Percentiles rank a stretch among this genome's conserved stretches.
phyloP scores from a whole-genome alignment of 1,140 invertebrate species.

The Catajapyx aquilonaris region DNA sequence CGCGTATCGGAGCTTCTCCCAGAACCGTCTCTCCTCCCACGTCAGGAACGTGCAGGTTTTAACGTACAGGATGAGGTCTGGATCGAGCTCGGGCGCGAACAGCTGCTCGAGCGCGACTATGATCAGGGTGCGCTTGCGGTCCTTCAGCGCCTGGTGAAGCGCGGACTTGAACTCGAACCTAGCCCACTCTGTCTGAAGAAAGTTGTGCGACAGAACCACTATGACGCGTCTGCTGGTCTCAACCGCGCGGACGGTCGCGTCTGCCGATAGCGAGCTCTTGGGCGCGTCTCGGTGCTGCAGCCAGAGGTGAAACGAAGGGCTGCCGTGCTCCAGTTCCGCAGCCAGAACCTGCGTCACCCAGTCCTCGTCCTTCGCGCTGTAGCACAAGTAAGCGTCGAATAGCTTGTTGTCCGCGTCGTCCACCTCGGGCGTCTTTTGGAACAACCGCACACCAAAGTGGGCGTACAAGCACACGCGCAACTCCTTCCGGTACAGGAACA shows the following conservation, averaged over 20 bases:
- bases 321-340: slow-evolving; percentile 57
- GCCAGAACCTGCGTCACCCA: slow-evolving; percentile 66
- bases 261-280: slow-evolving; percentile 58
- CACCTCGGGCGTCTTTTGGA: slow-evolving; percentile 28
- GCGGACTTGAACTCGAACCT: slow-evolving; percentile 82
- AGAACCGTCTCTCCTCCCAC: slow-evolving; percentile 77
- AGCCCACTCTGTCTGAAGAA: slow-evolving; percentile 84
- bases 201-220: slow-evolving; percentile 79
- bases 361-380: slow-evolving; percentile 79
- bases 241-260: slow-evolving; percentile 76
- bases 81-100: slow-evolving; percentile 46
- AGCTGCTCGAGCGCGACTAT: slow-evolving; percentile 64
- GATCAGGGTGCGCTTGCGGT: slow-evolving; percentile 59
- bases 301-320: slow-evolving; percentile 52
- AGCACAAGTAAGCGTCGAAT: slow-evolving; percentile 82
- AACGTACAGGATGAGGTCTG: slow-evolving; percentile 66
- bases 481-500: slow-evolving; percentile 62
- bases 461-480: slow-evolving; percentile 70
- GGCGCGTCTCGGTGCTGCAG: slow-evolving; percentile 78
- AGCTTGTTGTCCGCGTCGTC: slow-evolving; percentile 56
- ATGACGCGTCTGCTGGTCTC: slow-evolving; percentile 73
- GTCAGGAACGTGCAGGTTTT: slow-evolving; percentile 56
- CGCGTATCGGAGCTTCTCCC: slow-evolving; percentile 72
- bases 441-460: slow-evolving; percentile 61
- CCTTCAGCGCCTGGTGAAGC: slow-evolving; percentile 69